phyloP scores from a whole-genome alignment of 2,888 invertebrate species.

The Archips crataeganus region DNA sequence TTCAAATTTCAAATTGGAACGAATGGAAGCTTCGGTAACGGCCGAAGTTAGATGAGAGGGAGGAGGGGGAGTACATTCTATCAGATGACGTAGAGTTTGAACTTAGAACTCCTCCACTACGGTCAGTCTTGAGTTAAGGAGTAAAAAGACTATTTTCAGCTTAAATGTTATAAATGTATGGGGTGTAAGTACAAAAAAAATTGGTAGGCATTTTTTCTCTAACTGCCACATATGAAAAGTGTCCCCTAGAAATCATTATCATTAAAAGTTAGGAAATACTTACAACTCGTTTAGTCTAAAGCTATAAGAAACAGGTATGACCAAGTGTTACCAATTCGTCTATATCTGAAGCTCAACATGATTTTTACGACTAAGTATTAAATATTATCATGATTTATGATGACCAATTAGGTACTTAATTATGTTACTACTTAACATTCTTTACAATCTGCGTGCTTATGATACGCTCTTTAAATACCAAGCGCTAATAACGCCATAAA shows the following conservation, averaged over 20 bases:
- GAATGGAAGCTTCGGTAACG: constrained; percentile 83
- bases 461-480: constrained; percentile 42
- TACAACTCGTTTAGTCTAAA: not conserved
- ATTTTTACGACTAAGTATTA: constrained; percentile 34
- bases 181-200: not conserved
- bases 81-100: constrained; percentile 66
- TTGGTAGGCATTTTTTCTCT: no score
- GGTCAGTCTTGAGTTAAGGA: constrained; percentile 59
- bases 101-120: constrained; percentile 62
- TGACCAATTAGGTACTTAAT: constrained; percentile 42
- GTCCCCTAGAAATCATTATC: no score
- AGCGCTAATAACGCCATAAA: constrained; percentile 46
- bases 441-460: constrained; percentile 42
- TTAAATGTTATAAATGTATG: not conserved
- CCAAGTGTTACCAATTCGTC: constrained; percentile 14
- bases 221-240: no score
- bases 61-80: constrained; percentile 60
- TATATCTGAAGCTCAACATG: constrained; percentile 13
- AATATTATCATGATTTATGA: constrained; percentile 43
- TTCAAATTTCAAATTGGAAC: constrained; percentile 85
- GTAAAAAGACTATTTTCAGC: constrained; percentile 44
- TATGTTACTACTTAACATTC: constrained; percentile 49
- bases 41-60: constrained; percentile 83
- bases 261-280: not conserved
- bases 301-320: not conserved